Evolutionary conservation across 2,113 vertebrate species (phyloP).

Genomic region (Beaufortia kweichowensis): DNA sequence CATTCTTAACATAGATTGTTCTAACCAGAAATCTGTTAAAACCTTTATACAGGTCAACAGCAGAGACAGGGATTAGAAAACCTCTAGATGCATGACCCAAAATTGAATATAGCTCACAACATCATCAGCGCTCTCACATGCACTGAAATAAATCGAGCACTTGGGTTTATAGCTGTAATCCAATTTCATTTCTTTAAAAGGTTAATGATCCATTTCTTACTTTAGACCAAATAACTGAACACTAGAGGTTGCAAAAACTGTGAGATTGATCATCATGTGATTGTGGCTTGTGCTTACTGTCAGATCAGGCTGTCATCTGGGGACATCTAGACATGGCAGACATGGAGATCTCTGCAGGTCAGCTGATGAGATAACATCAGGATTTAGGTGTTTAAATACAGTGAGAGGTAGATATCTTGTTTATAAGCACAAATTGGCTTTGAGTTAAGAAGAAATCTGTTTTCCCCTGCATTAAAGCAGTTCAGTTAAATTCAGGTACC

Average conservation of each 20-base stretch:
- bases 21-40: slow-evolving; percentile 10
- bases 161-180: slow-evolving; percentile 3
- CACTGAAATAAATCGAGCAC: slow-evolving; percentile 20
- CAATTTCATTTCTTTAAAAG: slow-evolving; percentile 16
- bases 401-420: neutral
- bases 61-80: slow-evolving; percentile 37
- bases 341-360: neutral
- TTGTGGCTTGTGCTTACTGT: neutral
- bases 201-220: slow-evolving; percentile 11
- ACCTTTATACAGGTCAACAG: slow-evolving; percentile 7
- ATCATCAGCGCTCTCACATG: neutral
- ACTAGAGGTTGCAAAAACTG: slow-evolving; percentile 9
- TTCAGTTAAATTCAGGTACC: neutral
- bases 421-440: neutral
- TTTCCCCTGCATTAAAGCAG: neutral
- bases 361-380: neutral
- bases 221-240: slow-evolving; percentile 1
- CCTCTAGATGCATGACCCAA: slow-evolving; percentile 35
- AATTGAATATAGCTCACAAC: slow-evolving; percentile 43
- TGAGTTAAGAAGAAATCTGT: neutral
- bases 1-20: neutral
- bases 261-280: neutral
- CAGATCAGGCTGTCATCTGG: neutral
- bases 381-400: neutral
- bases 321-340: neutral